These are phyloP conservation scores for Corvus hawaiiensis DNA, from an alignment of 2,113 vertebrate species.

Conservation along the genomic window DNA sequence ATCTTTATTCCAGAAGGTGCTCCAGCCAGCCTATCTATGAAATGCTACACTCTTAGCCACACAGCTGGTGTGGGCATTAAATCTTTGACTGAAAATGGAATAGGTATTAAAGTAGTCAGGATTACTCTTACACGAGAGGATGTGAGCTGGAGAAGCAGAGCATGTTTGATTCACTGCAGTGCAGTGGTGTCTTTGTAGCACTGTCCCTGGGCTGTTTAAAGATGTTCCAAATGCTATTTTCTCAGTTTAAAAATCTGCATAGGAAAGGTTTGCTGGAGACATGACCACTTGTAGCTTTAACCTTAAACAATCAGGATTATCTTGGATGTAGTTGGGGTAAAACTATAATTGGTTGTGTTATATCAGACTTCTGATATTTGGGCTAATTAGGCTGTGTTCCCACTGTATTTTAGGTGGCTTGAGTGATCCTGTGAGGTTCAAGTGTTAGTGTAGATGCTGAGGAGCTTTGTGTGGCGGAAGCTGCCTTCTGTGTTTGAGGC, in stretches of 20 bases:
- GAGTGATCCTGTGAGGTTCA: background rate
- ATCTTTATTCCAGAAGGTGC: constrained; percentile 33
- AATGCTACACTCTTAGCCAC: background rate
- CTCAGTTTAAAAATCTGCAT: background rate
- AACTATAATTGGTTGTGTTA: background rate
- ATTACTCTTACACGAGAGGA: background rate
- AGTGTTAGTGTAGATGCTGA: background rate
- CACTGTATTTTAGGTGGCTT: background rate
- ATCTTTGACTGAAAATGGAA: constrained; percentile 17
- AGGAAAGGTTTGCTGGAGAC: background rate
- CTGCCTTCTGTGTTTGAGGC: background rate
- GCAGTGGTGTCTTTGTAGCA: background rate
- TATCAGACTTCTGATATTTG: background rate
- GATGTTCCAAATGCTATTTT: background rate
- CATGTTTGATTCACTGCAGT: background rate
- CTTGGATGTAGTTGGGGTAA: background rate
- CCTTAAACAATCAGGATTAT: background rate
- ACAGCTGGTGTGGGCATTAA: background rate
- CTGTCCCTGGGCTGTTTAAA: background rate
- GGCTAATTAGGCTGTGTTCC: background rate
- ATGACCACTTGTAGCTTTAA: background rate
- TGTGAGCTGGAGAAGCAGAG: background rate
- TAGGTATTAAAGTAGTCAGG: background rate
- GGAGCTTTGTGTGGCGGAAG: background rate
- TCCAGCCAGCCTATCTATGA: background rate